Conservation (phyloP, 1,140 invertebrate genomes). For the Paraescarpia echinospica region DNA sequence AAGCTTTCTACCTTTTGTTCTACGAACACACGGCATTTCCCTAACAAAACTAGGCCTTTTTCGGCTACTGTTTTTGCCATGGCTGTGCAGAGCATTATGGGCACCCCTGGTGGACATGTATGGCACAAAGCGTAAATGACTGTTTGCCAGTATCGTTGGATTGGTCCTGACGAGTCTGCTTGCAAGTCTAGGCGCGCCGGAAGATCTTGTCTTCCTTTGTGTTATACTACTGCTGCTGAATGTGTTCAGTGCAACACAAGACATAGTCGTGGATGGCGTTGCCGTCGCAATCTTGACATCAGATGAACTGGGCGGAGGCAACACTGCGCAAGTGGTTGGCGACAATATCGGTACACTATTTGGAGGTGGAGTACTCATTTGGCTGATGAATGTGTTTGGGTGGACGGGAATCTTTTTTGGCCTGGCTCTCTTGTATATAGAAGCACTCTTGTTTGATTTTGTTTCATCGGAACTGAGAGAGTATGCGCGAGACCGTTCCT, state of each 20-base stretch:
- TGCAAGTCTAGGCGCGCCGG: constrained; percentile 40
- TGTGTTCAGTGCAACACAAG: constrained; percentile 56
- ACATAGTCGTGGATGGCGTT: constrained; percentile 58
- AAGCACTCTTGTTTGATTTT: constrained; percentile 36
- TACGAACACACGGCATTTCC: constrained; percentile 56
- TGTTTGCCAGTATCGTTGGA: constrained; percentile 51
- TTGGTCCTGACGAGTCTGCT: constrained; percentile 47
- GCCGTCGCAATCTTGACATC: constrained; percentile 53
- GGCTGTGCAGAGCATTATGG: constrained; percentile 59
- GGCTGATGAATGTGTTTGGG: constrained; percentile 29
- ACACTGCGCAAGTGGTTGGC: constrained; percentile 60
- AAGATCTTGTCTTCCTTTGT: constrained; percentile 40
- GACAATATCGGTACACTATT: constrained; percentile 60
- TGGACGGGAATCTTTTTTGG: constrained; percentile 30
- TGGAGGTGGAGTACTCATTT: constrained; percentile 48
- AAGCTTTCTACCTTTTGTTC: constrained; percentile 55
- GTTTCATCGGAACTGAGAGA: constrained; percentile 38
- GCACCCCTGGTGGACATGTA: constrained; percentile 58
- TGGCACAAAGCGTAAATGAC: constrained; percentile 57
- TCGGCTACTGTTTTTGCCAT: constrained; percentile 57
- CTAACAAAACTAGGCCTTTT: constrained; percentile 54
- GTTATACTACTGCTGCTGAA: constrained; percentile 55
- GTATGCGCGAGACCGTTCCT: constrained; percentile 35
- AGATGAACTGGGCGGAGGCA: constrained; percentile 56
- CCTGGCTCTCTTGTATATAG: constrained; percentile 30